Evolutionary conservation across 2,113 vertebrate genomes (phyloP), one percentile per base, ranked within the genome.

Genomic region (Gallinago media): DNA sequence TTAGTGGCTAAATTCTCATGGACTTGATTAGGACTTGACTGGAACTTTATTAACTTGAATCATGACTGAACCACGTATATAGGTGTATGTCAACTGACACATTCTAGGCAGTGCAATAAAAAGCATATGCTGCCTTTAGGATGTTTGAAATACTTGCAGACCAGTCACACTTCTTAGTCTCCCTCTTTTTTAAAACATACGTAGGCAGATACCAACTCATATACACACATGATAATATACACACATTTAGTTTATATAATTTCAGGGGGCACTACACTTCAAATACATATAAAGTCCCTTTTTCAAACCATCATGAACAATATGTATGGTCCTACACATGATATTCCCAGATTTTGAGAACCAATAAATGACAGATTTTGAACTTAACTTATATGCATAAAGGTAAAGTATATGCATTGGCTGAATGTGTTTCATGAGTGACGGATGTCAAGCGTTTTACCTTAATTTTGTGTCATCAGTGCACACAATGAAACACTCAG

Each of bases 11-110:
- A n/a, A n/a, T n/a, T n/a, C n/a, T n/a, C n/a, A n/a, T n/a, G n/a
- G 4, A 42, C 14, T 65, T 61, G 14, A 38, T 5, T 75, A 12
- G 6, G 3, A 58, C 55, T 34, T 56, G 7, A 21, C 31, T 20
- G 31, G 18, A 31, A 56, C 31, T 61, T 61, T 22, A 36, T 62
- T 38, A 25, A 62, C 11, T 62, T 38, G 36, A 50, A 88, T 46
- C 17, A 32, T 32, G 8, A 26, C 22, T 86, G 19, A 86, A 47
- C 1, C 3, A 9, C 1, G 0, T 18, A 38, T 19, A 40, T 13
- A 42, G 9, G n/a, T 3, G 15, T 40, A 29, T 54, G 20, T 55
- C 62, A 42, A 19, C 4, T 16, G 29, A 4, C 5, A 59, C 4
- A 44, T 66, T 65, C 75, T 58, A 70, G 19, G 16, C 8, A 29